phyloP scores from a whole-genome alignment of 2,888 invertebrate genomes.

The Rotaria sp. region DNA sequence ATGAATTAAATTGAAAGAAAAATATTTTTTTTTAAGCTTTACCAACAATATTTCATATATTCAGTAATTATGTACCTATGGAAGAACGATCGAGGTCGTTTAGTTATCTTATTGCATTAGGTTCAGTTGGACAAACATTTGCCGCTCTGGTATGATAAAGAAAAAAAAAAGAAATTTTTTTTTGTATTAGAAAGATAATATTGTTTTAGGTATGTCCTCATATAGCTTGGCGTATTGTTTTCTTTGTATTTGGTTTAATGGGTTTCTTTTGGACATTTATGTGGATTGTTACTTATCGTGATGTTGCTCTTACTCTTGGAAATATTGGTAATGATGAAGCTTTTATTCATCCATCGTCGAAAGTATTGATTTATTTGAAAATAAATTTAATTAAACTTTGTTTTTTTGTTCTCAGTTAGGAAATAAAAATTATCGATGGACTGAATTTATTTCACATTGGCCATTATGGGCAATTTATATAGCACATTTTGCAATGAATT shows the following conservation, averaged over 20 bases:
- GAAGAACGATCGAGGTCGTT: slow-evolving; percentile 69
- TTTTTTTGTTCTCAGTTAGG: slow-evolving; percentile 55
- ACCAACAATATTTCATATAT: slow-evolving; percentile 70
- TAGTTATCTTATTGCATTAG: slow-evolving; percentile 67
- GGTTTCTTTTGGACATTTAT: slow-evolving; percentile 66
- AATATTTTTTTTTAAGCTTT: slow-evolving; percentile 59
- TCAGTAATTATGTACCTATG: slow-evolving; percentile 66
- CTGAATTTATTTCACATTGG: slow-evolving; percentile 65
- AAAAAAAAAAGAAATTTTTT: background rate
- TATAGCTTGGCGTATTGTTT: slow-evolving; percentile 64
- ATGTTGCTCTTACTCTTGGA: slow-evolving; percentile 50
- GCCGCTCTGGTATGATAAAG: slow-evolving; percentile 62
- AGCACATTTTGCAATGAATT: slow-evolving; percentile 73
- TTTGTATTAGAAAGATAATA: background rate
- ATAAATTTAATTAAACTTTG: background rate
- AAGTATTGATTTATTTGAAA: background rate
- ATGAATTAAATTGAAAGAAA: background rate
- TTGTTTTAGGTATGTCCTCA: slow-evolving; percentile 63
- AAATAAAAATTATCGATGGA: slow-evolving; percentile 62
- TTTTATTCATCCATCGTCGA: slow-evolving; percentile 52
- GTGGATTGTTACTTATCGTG: slow-evolving; percentile 64
- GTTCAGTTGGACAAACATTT: slow-evolving; percentile 69
- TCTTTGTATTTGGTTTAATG: slow-evolving; percentile 65
- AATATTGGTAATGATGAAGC: slow-evolving; percentile 48
- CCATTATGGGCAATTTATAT: slow-evolving; percentile 68